Evolutionary conservation across 2,113 vertebrate species (phyloP).

Genomic region (Neotragus moschatus): DNA sequence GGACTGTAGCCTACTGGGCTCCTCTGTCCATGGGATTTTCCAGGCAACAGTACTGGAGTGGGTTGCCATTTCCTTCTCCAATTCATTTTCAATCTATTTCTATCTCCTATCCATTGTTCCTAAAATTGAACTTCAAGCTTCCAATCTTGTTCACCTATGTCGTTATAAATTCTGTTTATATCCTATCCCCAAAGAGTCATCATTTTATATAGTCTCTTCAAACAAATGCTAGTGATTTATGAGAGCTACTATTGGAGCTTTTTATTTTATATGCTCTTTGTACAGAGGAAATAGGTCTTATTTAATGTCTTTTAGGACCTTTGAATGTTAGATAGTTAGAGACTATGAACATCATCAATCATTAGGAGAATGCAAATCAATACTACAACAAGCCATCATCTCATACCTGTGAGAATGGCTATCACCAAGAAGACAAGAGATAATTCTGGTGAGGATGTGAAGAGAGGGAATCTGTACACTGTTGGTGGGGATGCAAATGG

Average conservation of each 20-base stretch:
- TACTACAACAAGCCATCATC: background rate
- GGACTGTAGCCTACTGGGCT: too few species aligned
- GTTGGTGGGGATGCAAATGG: background rate
- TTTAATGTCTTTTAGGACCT: background rate
- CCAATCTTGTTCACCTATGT: background rate
- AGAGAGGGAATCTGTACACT: background rate
- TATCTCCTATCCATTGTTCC: background rate
- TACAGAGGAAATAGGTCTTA: background rate
- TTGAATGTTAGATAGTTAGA: background rate
- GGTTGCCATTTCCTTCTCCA: too few species aligned
- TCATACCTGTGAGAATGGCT: background rate
- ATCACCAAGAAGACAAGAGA: background rate
- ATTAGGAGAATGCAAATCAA: background rate
- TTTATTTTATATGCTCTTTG: background rate
- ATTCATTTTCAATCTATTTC: background rate
- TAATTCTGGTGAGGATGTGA: background rate
- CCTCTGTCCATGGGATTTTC: too few species aligned
- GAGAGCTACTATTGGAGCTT: background rate
- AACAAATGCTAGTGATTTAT: background rate
- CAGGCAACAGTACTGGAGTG: too few species aligned
- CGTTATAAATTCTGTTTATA: conserved; percentile 1
- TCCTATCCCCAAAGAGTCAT: background rate
- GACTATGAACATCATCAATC: too few species aligned
- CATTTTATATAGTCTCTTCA: background rate
- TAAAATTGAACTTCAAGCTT: conserved; percentile 2